Evolutionary conservation across 2,888 invertebrate genomes (phyloP), one percentile per base, ranked within the genome.

Genomic region (Drosophila kambysellisi): DNA sequence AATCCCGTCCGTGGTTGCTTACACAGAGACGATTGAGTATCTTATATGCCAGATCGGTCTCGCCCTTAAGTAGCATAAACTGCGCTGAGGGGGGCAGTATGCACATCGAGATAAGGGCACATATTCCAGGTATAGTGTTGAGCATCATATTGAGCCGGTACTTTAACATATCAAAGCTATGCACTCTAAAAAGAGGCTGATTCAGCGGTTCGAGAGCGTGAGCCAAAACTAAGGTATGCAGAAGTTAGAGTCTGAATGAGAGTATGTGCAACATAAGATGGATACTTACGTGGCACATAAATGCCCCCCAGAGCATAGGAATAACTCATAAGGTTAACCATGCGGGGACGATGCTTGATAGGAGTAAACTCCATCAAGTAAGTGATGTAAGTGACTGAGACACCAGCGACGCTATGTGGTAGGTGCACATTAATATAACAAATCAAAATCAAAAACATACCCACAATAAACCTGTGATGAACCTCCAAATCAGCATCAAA

Each of bases 21-120:
- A 39, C 6, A 32, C 70, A 83, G 3, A 77, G 25, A 0, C 48
- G 50, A 65, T 84, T 65, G 1, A 84, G 58, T 0, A 37, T 57
- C 1, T 58, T 12, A 39, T 58, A 63, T 12, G 86, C 84, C 11
- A 32, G 52, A 0, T 61, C 60, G 0, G 12, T 3, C 4, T 75
- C 4, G 0, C 54, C 48, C 0, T 50, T 4, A 0, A 73, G 60
- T 0, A 85, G 20, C 17, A 70, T 32, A 46, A 65, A 84, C 54
- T 79, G 81, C 3, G 81, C 68, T 0, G 74, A 70, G 35, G 85
- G 76, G 0, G 84, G 86, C 33, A 84, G 56, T 0, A n/a, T 0
- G 0, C 4, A 58, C 3, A 70, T 5, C 0, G 20, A 0, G 0
- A 54, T 5, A 0, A 68, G 0, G 0, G 63, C 71, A 1, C 37